A percentile compares a stretch with the other conserved stretches of the same genome.
phyloP scores from a whole-genome alignment of 2,797 vertebrate species.

The Lagocephalus sceleratus region DNA sequence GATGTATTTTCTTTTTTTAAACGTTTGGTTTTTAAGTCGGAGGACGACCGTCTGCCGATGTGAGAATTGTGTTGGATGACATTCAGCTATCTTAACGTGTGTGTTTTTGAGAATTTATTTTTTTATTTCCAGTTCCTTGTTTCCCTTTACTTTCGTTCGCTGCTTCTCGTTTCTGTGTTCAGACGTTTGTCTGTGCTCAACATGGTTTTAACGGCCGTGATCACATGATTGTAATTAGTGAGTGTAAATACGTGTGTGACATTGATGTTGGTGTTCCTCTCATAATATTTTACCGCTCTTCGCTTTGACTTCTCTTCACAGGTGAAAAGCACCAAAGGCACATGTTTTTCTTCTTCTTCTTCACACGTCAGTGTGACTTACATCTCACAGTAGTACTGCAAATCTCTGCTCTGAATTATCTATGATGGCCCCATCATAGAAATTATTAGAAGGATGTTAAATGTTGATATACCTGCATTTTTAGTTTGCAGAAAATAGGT shows the following conservation, averaged over 20 bases:
- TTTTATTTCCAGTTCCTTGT: conserved; percentile 57
- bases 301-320: conserved; percentile 22
- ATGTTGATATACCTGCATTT: conserved; percentile 10
- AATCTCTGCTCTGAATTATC: conserved; percentile 24
- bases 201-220: conserved; percentile 65
- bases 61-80: conserved; percentile 22
- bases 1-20: conserved; percentile 77
- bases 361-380: conserved; percentile 66
- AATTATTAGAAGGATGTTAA: conserved; percentile 18
- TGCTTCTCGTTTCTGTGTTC: conserved; percentile 77
- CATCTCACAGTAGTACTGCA: conserved; percentile 86
- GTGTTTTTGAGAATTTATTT: not conserved
- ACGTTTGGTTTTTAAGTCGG: conserved; percentile 50
- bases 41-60: conserved; percentile 22
- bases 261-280: conserved; percentile 68
- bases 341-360: conserved; percentile 65
- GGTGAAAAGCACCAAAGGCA: conserved; percentile 83
- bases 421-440: conserved; percentile 9
- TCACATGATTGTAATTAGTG: conserved; percentile 75
- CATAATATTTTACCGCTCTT: conserved; percentile 56
- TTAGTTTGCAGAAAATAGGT: conserved; percentile 21
- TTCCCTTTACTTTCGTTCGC: conserved; percentile 73
- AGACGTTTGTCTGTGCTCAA: conserved; percentile 80
- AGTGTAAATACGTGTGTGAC: conserved; percentile 9
- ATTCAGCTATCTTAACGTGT: conserved; percentile 34